These are phyloP conservation scores for Gobionotothen gibberifrons DNA, from an alignment of 2,797 vertebrate species.

Conservation along the genomic window DNA sequence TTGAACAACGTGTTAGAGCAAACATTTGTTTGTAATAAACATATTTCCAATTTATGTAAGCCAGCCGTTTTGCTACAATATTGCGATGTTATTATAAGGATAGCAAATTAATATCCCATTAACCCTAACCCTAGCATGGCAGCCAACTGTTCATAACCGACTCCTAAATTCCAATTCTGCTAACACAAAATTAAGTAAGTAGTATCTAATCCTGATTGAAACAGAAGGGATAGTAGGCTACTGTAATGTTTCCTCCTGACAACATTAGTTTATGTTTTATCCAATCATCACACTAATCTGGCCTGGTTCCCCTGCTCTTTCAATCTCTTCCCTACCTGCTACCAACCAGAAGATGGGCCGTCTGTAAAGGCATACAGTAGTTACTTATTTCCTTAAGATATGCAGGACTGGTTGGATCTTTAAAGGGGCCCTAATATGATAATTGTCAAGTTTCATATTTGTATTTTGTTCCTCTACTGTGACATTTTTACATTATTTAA, in stretches of 20 bases:
- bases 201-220: neutral
- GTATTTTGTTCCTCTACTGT: too few relatives aligned
- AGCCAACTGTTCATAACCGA: neutral
- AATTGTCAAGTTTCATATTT: too few relatives aligned
- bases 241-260: neutral
- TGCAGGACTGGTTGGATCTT: conserved; percentile 1
- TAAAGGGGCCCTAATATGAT: neutral
- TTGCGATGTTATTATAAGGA: neutral
- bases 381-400: neutral
- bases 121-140: neutral
- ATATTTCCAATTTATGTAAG: too few relatives aligned
- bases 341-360: neutral
- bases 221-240: neutral
- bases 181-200: neutral
- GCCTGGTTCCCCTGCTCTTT: neutral
- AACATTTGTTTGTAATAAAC: too few relatives aligned
- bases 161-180: neutral
- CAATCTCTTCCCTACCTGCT: neutral
- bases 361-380: neutral
- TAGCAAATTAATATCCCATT: neutral
- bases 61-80: too few relatives aligned
- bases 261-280: conserved; percentile 14
- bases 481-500: too few relatives aligned
- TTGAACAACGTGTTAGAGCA: neutral
- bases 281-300: neutral